Evolutionary conservation across 2,888 invertebrate genomes (phyloP), one percentile per base, ranked within the genome.

Genomic region (Lycocerus yunnanus): DNA sequence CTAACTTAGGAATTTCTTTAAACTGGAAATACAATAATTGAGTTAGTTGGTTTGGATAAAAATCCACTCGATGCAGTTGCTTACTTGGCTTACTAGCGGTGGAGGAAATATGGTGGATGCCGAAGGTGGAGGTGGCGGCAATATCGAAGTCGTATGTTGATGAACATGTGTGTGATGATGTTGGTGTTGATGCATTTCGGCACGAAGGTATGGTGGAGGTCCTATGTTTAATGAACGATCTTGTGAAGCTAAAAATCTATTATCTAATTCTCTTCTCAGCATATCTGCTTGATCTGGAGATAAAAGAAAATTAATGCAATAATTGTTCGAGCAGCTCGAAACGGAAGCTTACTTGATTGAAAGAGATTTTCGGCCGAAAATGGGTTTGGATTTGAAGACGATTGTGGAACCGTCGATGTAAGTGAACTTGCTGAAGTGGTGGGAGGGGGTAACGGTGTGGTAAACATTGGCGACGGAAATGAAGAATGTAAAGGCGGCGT

Each of bases 91-190:
- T 84, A 93, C 94, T 87, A 95, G 88, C 68, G 92, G 90, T 79
- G 94, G 90, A 69, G 93, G 91, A 80, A 90, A 90, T 81, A 91
- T 88, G 59, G 89, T 87, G 9, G 89, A 87, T 83, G 89, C 84
- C 74, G 89, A 87, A 78, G 90, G 86, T 72, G 90, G 87, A 16
- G 90, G 89, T 16, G 91, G 90, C 68, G 92, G 90, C 76, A 91
- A 85, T 74, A 93, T 88, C 73, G 92, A 90, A 73, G 94, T 90
- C 80, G 94, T 93, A 86, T 95, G 95, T 85, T 95, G 95, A 89
- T 96, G 96, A 83, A 96, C 93, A 88, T 96, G 95, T 70, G 95
- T 95, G 87, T 96, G 96, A 85, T 96, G 96, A 88, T 96, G 96
- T 87, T 95, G 96, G 89, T 96, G 96, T 89, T 96, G 96, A 87